Evolutionary conservation across 1,140 invertebrate genomes (phyloP).

Genomic region (Diorhabda elongata): DNA sequence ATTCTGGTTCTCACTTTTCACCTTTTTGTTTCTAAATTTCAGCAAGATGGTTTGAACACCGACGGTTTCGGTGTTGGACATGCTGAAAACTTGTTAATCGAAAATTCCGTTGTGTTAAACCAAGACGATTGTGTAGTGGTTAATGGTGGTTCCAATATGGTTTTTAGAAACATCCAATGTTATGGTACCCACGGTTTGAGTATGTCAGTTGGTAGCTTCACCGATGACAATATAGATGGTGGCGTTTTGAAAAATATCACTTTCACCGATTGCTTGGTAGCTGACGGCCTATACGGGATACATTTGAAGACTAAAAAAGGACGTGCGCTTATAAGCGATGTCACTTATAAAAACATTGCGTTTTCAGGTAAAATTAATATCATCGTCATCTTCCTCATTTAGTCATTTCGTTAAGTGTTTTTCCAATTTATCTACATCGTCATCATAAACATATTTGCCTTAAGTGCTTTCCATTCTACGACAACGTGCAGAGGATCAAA

Average conservation of each 20-base stretch:
- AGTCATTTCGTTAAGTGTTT: too few species aligned
- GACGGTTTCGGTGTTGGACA: conserved; percentile 6
- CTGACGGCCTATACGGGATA: neutral
- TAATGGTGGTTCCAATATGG: conserved; percentile 8
- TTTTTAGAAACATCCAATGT: neutral
- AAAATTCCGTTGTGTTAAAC: conserved; percentile 3
- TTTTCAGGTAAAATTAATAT: neutral
- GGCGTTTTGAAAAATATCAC: neutral
- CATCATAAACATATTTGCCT: too few species aligned
- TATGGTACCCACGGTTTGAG: conserved; percentile 6
- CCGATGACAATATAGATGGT: neutral
- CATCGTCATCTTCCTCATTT: too few species aligned
- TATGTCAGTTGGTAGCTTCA: conserved; percentile 4
- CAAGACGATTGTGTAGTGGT: conserved; percentile 15
- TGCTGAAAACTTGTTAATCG: neutral
- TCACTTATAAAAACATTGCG: conserved; percentile 8
- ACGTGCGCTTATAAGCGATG: conserved; percentile 1
- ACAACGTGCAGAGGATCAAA: too few species aligned
- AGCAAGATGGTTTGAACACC: conserved; percentile 2
- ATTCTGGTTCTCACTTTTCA: too few species aligned
- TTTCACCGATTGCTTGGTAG: neutral
- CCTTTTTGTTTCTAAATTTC: too few species aligned
- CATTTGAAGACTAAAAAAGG: conserved; percentile 10
- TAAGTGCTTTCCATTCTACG: too few species aligned
- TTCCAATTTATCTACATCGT: too few species aligned